Evolutionary conservation across 2,113 vertebrate species (phyloP).

Genomic region (Ploceus nigricollis): DNA sequence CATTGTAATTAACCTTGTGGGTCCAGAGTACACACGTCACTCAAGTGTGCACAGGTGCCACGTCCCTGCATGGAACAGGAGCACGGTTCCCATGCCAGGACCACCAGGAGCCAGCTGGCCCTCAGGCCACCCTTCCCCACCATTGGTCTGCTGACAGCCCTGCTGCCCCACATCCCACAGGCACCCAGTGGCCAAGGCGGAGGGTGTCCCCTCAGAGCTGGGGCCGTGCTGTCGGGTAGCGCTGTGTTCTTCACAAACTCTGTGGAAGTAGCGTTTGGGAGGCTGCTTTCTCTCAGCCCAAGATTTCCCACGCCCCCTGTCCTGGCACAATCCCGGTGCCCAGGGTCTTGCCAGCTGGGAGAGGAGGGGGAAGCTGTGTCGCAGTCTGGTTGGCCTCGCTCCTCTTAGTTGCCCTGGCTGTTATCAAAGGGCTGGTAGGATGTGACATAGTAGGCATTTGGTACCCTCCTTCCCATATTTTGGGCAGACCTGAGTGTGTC

Average conservation of each 20-base stretch:
- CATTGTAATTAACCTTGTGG: conserved; percentile 17
- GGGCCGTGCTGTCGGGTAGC: accelerated
- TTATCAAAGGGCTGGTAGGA: background rate
- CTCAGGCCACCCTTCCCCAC: accelerated
- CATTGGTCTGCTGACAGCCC: accelerated
- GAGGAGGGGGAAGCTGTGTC: background rate
- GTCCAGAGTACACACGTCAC: background rate
- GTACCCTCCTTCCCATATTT: background rate
- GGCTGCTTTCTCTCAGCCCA: accelerated
- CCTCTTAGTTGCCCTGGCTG: background rate
- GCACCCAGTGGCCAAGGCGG: accelerated
- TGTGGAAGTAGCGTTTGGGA: background rate
- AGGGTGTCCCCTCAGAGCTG: background rate
- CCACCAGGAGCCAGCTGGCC: background rate
- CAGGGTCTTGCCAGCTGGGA: background rate
- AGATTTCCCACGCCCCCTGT: accelerated
- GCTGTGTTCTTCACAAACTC: background rate
- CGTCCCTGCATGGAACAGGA: background rate
- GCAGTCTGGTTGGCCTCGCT: background rate
- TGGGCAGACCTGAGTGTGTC: background rate
- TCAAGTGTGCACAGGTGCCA: background rate
- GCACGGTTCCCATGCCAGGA: background rate
- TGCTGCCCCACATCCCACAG: accelerated
- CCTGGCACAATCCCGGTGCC: accelerated
- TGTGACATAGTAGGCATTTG: accelerated